Base-by-base conservation (phyloP, 2,113 vertebrate species). In the Delphinus delphis region DNA sequence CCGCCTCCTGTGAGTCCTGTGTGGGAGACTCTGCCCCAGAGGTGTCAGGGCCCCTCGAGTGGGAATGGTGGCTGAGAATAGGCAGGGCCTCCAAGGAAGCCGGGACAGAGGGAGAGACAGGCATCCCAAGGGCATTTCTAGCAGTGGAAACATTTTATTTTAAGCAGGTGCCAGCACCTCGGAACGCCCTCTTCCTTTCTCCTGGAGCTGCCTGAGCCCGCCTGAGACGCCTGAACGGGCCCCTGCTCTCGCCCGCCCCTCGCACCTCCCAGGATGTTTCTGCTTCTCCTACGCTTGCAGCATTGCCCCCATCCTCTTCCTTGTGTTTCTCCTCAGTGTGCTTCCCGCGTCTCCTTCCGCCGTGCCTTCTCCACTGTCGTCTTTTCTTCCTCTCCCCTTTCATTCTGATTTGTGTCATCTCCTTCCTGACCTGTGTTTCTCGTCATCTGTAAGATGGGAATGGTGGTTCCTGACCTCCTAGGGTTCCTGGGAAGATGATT, bases 171-270 rank as follows among this genome's bases (percentile, higher is more conserved):
- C 62, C 28, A 50, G 93, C 62, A n/a, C 47, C 38, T 71, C 5
- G 21, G 95, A 95, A 74, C 76, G 50, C 73, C 38, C 63, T 81
- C 85, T 94, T 92, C 79, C 63, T 86, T 82, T 87, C 84, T 96
- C 36, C 80, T 73, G 1, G 36, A 90, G 44, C 84, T 58, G 50
- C 44, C 73, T 67, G 60, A 88, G 80, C 71, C 90, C 53, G 15
- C 53, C 53, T 17, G 53, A 53, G 53, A 53, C 0, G 15, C 53
- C 53, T 53, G 53, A 53, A 53, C 15, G 53, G 53, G 50, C 50
- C 53, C 80, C 84, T 8, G 50, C 26, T 11, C 63, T n/a, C 58
- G 3, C 8, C 62, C 26, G 15, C 55, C 87, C 73, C 71, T 17
- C 13, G 5, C 6, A 4, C 44, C 36, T 41, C 18, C 76, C 38